Conservation (phyloP, 2,888 invertebrate species). For the Oeneis ivallda region DNA sequence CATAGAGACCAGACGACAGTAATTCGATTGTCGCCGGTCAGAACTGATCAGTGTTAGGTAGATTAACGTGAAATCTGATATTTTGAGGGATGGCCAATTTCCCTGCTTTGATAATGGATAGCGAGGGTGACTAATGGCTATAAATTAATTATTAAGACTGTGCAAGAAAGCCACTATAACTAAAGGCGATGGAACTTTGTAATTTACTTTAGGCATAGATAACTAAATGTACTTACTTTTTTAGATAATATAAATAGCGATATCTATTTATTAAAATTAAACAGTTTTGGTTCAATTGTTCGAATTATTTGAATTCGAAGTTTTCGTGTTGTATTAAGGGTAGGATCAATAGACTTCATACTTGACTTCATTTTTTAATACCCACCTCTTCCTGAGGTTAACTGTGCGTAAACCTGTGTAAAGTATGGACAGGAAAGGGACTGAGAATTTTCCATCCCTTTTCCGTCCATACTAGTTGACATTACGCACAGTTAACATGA, state of each 20-base stretch:
- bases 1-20: constrained; percentile 70
- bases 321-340: not conserved
- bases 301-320: not conserved
- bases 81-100: constrained; percentile 74
- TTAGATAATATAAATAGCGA: no score
- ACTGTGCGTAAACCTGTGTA: no score
- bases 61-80: constrained; percentile 80
- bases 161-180: constrained; percentile 32
- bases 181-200: not conserved
- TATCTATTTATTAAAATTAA: no score
- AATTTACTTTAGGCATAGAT: no score
- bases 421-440: no score
- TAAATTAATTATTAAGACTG: constrained; percentile 50
- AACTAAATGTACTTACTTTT: no score
- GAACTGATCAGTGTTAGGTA: constrained; percentile 73
- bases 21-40: constrained; percentile 77
- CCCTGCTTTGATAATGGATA: constrained; percentile 69
- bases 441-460: no score
- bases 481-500: no score
- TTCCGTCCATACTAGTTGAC: no score
- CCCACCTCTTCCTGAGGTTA: no score
- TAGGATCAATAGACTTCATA: no score
- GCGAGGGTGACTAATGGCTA: constrained; percentile 59
- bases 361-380: no score
- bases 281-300: not conserved